Evolutionary conservation across 2,113 vertebrate genomes (phyloP), one percentile per base, ranked within the genome.

Genomic region (Hippocampus barbouri): DNA sequence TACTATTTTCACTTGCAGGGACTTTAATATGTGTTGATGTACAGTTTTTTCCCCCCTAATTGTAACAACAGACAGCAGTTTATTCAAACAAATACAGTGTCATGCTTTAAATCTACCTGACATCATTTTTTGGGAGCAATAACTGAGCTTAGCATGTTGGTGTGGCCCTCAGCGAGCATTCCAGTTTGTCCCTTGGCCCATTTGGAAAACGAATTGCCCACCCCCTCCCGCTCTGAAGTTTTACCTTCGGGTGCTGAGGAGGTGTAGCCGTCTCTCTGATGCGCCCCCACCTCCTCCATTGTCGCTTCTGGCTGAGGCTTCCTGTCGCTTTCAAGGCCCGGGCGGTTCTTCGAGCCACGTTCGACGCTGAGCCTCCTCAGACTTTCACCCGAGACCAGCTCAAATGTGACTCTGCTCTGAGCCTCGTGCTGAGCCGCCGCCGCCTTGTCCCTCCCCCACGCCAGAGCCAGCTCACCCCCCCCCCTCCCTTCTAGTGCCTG

Each of bases 291-390:
- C 10, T 72, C 57, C 54, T 79, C 76, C 78, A 77, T 81, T 61
- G 72, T 74, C 10, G 70, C 47, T 56, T 81, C 73, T 47, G 75
- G 77, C 61, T 85, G 85, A 75, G 79, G 66, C 85, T 89, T 94
- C 86, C 94, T 93, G 2, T 30, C 15, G 85, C 93, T 92, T 87
- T 95, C 92, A 59, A 95, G 93, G 85, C 95, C 94, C 80, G 96
- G 94, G 40, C 94, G 95, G 89, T 97, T 94, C 88, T 93, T 92
- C 95, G 95, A 96, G 78, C 94, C 93, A 89, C 93, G 94, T 84
- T 81, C 80, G 71, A 96, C 91, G 70, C 93, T 94, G 84, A 95
- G 88, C 86, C 93, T 92, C 86, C 93, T 93, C 83, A 98, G 92
- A 77, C 93, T 93, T 86, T 94, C 93, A 78, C 94, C 93, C 79